These are phyloP conservation scores for Festucalex cinctus DNA, from an alignment of 2,113 vertebrate species.

Conservation along the genomic window DNA sequence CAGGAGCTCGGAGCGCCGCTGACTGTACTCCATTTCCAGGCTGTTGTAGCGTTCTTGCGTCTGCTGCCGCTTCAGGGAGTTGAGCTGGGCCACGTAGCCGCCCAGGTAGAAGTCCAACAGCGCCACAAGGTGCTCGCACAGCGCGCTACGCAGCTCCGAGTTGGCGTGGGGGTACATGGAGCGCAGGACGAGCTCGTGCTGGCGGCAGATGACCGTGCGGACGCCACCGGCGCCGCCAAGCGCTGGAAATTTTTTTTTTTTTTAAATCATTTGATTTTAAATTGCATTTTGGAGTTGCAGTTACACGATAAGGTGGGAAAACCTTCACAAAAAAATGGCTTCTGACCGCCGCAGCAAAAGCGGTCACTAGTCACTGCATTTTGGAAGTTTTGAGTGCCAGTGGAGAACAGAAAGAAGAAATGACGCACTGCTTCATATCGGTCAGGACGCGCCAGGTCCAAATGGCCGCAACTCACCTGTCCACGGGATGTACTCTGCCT, in stretches of 20 bases:
- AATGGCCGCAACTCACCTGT: conserved; percentile 76
- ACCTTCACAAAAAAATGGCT: too few relatives aligned
- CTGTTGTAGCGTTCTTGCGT: conserved; percentile 81
- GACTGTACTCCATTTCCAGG: conserved; percentile 88
- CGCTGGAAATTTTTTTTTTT: too few relatives aligned
- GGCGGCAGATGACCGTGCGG: conserved; percentile 74
- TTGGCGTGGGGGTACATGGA: conserved; percentile 85
- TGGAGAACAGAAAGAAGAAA: background rate
- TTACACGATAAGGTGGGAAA: too few relatives aligned
- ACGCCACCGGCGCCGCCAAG: too few relatives aligned
- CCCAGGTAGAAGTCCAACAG: conserved; percentile 85
- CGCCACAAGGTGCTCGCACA: conserved; percentile 88
- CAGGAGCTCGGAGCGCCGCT: conserved; percentile 84
- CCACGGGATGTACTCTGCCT: conserved; percentile 92
- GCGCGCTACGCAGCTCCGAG: conserved; percentile 77
- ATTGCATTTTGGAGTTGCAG: too few relatives aligned
- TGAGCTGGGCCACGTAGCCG: conserved; percentile 86
- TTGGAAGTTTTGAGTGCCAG: too few relatives aligned
- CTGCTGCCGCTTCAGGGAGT: conserved; percentile 74
- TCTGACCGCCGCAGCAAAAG: too few relatives aligned
- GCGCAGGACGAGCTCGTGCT: conserved; percentile 83
- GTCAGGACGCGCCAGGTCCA: background rate
- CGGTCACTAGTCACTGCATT: too few relatives aligned
- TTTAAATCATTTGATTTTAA: too few relatives aligned
- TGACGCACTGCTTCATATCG: background rate